phyloP scores from a whole-genome alignment of 2,888 invertebrate genomes.

The Hydrotaea diabolus region DNA sequence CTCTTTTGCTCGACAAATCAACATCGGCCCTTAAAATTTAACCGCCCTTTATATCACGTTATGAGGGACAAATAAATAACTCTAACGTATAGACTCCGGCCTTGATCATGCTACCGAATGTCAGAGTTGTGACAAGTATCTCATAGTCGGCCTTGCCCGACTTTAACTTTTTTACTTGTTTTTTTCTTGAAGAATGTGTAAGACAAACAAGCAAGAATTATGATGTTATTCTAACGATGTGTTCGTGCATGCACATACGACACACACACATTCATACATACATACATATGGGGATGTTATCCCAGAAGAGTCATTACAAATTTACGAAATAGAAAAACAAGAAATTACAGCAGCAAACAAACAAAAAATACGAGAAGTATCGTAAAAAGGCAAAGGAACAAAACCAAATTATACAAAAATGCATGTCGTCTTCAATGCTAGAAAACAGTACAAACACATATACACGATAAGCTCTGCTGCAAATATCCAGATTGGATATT shows the following conservation, averaged over 20 bases:
- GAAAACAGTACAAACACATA: neutral
- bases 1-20: too few relatives aligned
- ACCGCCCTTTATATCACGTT: too few relatives aligned
- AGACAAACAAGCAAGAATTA: conserved; percentile 62
- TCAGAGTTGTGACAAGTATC: too few relatives aligned
- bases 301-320: conserved; percentile 67
- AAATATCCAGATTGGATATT: too few relatives aligned
- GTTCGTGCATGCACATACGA: conserved; percentile 36
- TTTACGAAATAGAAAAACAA: conserved; percentile 72
- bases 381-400: conserved; percentile 50
- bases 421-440: conserved; percentile 13
- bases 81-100: too few relatives aligned
- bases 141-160: too few relatives aligned
- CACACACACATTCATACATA: conserved; percentile 34
- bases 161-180: too few relatives aligned
- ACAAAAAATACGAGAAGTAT: conserved; percentile 71
- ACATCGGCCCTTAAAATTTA: too few relatives aligned
- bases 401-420: conserved; percentile 28
- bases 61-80: too few relatives aligned
- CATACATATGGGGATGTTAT: conserved; percentile 46
- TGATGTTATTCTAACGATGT: conserved; percentile 44
- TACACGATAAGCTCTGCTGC: neutral
- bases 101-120: too few relatives aligned
- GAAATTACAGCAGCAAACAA: conserved; percentile 71
- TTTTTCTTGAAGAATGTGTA: conserved; percentile 55